These are phyloP conservation scores for Chrysochloris asiatica DNA, from an alignment of 2,113 vertebrate species.

Conservation along the genomic window DNA sequence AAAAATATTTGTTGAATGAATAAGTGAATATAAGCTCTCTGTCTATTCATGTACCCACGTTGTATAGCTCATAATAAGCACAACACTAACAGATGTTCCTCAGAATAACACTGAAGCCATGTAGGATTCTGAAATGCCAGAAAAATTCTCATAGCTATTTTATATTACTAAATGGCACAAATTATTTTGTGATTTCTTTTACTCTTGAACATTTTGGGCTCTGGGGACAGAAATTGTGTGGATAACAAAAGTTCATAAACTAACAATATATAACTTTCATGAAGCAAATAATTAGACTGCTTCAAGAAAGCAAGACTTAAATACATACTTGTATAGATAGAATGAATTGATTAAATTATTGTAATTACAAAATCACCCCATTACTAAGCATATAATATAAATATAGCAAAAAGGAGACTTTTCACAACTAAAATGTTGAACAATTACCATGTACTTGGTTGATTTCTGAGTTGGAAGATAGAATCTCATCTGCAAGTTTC, in stretches of 20 bases:
- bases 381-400: conserved; percentile 35
- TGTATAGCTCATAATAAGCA: not conserved
- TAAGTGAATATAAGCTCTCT: not conserved
- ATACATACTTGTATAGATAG: conserved; percentile 33
- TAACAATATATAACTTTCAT: conserved; percentile 4
- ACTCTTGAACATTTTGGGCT: conserved; percentile 4
- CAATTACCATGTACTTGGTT: conserved; percentile 97
- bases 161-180: conserved; percentile 25
- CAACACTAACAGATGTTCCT: not conserved
- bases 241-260: conserved; percentile 1
- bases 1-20: conserved; percentile 15
- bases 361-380: conserved; percentile 27
- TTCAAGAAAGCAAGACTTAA: conserved; percentile 54
- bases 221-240: not conserved
- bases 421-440: conserved; percentile 61
- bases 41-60: not conserved
- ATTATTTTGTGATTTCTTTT: not conserved
- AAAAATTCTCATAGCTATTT: conserved; percentile 15
- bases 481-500: conserved; percentile 98
- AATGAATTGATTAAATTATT: conserved; percentile 50
- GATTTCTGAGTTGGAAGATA: conserved; percentile 99
- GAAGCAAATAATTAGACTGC: not conserved
- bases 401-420: conserved; percentile 43
- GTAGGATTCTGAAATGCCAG: not conserved
- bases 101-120: conserved; percentile 7